phyloP scores from a whole-genome alignment of 2,113 vertebrate genomes.

The Callorhinus ursinus region DNA sequence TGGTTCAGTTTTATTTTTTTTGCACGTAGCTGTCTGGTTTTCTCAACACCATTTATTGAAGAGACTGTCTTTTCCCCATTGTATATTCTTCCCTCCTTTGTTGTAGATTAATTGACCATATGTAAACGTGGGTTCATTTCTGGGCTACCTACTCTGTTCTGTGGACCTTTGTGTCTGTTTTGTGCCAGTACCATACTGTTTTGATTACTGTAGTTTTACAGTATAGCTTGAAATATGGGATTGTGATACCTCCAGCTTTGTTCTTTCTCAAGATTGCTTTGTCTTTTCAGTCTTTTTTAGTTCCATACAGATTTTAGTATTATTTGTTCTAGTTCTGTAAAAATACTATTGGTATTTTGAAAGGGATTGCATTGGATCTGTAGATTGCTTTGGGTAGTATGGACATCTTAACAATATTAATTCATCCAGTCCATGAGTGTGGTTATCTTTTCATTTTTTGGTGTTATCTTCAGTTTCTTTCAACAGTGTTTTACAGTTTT shows the following conservation, averaged over 20 bases:
- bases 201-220: not conserved
- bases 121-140: not conserved
- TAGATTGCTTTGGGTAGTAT: not conserved
- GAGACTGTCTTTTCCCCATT: not conserved
- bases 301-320: not conserved
- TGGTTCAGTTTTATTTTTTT: not conserved
- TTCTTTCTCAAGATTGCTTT: not conserved
- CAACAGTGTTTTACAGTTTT: not conserved
- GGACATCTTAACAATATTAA: not conserved
- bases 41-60: not conserved
- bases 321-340: not conserved
- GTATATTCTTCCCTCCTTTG: not conserved
- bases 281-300: not conserved
- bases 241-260: not conserved
- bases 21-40: not conserved
- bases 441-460: not conserved
- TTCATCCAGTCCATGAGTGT: not conserved
- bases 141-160: not conserved
- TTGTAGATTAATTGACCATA: not conserved
- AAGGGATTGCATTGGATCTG: not conserved
- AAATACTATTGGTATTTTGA: not conserved
- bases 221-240: not conserved
- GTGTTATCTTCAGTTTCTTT: not conserved
- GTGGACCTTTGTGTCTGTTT: not conserved
- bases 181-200: not conserved